Conservation (phyloP, 2,888 invertebrate species). For the Polyommatus icarus region DNA sequence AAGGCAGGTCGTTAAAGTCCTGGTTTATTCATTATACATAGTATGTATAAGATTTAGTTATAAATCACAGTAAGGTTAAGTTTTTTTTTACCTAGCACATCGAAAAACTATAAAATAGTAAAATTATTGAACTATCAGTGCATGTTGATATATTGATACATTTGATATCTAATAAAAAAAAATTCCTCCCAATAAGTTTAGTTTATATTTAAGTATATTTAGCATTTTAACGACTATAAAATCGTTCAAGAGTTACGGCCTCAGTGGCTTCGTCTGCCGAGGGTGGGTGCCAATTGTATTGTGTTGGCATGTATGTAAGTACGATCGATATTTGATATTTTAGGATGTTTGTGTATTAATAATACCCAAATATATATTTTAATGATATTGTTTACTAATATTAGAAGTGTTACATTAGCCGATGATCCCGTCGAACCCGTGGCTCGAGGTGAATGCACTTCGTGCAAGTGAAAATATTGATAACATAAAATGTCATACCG, state of each 20-base stretch:
- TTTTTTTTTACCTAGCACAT: conserved; percentile 32
- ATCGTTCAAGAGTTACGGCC: neutral
- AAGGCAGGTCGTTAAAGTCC: conserved; percentile 42
- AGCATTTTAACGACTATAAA: conserved; percentile 37
- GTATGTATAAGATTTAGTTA: conserved; percentile 47
- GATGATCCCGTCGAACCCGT: conserved; percentile 35
- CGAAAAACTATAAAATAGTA: conserved; percentile 28
- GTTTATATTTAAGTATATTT: conserved; percentile 39
- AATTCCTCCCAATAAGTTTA: conserved; percentile 31
- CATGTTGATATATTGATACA: neutral
- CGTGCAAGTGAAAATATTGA: conserved; percentile 25
- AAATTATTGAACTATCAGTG: neutral
- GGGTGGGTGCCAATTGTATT: conserved; percentile 38
- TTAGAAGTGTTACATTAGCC: conserved; percentile 57
- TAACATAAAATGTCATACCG: conserved; percentile 23
- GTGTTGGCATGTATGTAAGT: conserved; percentile 38
- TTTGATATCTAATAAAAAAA: conserved; percentile 24
- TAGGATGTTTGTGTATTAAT: conserved; percentile 40
- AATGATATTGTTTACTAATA: conserved; percentile 66
- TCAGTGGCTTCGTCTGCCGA: neutral
- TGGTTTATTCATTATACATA: conserved; percentile 45
- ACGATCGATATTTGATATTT: conserved; percentile 38
- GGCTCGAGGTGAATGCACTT: neutral
- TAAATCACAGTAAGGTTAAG: conserved; percentile 32
- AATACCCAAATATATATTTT: conserved; percentile 54